These are phyloP conservation scores for Parazoanthus darwini DNA, from an alignment of 92 coral and sea anemone species.

Conservation along the genomic window DNA sequence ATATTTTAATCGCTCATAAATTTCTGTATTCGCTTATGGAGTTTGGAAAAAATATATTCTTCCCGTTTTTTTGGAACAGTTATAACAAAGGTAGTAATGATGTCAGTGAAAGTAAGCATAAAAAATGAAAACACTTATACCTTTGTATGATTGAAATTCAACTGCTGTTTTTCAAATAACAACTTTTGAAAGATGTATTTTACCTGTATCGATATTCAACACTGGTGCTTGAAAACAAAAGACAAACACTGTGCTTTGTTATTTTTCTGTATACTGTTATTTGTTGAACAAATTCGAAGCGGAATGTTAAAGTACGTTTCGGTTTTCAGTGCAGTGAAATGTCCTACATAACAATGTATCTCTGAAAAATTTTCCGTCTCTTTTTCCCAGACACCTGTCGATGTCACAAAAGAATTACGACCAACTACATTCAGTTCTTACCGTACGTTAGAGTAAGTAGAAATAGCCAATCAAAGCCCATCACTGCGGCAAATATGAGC, in stretches of 20 bases:
- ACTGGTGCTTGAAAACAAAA: too few relatives aligned
- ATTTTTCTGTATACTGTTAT: background rate
- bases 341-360: too few relatives aligned
- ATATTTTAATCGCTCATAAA: background rate
- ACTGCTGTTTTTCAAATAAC: too few relatives aligned
- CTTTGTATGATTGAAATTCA: too few relatives aligned
- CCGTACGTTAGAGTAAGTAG: conserved; percentile 64
- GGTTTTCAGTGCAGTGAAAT: too few relatives aligned
- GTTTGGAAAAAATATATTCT: background rate
- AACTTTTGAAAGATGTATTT: too few relatives aligned
- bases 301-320: too few relatives aligned
- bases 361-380: background rate
- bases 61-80: background rate
- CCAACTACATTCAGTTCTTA: conserved; percentile 74
- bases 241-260: too few relatives aligned
- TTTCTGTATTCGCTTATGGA: too few relatives aligned
- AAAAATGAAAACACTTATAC: too few relatives aligned
- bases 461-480: background rate
- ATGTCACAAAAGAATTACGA: conserved; percentile 64
- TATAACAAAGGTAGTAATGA: background rate
- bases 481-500: conserved; percentile 56
- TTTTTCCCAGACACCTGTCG: conserved; percentile 74
- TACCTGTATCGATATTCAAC: too few relatives aligned
- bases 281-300: background rate
- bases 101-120: too few relatives aligned